phyloP scores from a whole-genome alignment of 2,797 vertebrate species.

The Myotis myotis region DNA sequence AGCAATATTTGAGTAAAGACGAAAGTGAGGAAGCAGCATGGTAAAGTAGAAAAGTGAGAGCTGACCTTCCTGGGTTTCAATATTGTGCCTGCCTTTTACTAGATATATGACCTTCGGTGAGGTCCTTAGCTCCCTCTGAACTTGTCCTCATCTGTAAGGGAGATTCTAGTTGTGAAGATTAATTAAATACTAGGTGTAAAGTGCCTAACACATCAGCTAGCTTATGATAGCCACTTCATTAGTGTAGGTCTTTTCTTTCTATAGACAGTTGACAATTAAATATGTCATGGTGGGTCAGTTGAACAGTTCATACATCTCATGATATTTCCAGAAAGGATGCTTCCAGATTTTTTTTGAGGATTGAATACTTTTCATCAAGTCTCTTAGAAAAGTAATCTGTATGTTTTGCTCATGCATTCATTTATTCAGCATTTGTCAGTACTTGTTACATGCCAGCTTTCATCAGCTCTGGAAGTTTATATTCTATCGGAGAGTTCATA shows the following conservation, averaged over 20 bases:
- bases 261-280: neutral
- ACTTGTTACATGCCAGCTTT: neutral
- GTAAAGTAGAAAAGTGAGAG: neutral
- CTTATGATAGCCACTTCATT: neutral
- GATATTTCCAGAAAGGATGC: conserved; percentile 8
- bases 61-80: neutral
- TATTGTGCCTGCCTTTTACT: neutral
- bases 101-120: neutral
- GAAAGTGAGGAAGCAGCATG: neutral
- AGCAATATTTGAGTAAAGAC: conserved; percentile 4
- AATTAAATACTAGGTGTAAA: neutral
- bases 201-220: neutral
- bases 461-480: neutral
- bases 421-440: neutral
- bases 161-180: neutral
- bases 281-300: neutral
- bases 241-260: neutral
- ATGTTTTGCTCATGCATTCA: neutral
- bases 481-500: neutral
- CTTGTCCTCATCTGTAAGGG: neutral
- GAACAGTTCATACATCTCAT: neutral
- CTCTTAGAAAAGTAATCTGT: neutral
- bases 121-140: neutral
- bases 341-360: neutral
- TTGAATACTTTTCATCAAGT: neutral